Percentiles rank a stretch among this genome's conserved stretches.
phyloP scores from a whole-genome alignment of 2,113 vertebrate genomes.

The Oreochromis tanganicae region DNA sequence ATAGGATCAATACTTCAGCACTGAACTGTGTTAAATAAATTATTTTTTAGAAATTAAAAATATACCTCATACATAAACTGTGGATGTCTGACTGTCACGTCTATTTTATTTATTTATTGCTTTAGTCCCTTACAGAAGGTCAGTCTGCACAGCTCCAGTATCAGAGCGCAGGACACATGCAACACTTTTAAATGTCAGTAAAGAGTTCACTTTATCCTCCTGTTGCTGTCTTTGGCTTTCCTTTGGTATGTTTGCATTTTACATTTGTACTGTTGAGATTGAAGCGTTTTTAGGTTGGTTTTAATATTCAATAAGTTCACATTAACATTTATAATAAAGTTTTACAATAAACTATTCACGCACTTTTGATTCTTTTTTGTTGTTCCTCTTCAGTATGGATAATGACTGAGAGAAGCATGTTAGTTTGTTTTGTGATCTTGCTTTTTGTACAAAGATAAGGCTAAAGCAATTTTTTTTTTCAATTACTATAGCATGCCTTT shows the following conservation, averaged over 20 bases:
- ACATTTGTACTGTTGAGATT: not conserved
- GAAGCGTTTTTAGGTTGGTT: not conserved
- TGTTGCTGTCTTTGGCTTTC: not conserved
- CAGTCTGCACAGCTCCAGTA: not conserved
- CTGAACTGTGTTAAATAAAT: not conserved
- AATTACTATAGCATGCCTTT: not conserved
- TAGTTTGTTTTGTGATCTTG: not conserved
- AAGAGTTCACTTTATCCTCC: not conserved
- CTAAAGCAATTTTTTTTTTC: not conserved
- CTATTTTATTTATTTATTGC: not conserved
- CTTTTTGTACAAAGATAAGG: not conserved
- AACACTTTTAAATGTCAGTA: not conserved
- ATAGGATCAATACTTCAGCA: not conserved
- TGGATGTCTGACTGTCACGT: not conserved
- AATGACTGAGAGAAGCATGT: not conserved
- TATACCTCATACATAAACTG: not conserved
- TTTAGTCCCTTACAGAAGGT: not conserved
- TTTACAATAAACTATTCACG: not conserved
- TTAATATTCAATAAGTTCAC: not conserved
- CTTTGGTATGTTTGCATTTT: not conserved
- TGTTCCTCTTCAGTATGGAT: not conserved
- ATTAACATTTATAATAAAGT: not conserved
- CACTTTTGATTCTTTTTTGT: not conserved
- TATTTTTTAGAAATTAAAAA: not conserved
- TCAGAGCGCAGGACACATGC: not conserved